These are phyloP conservation scores for Gallinago undulata DNA, from an alignment of 2,113 vertebrate species.

Conservation along the genomic window DNA sequence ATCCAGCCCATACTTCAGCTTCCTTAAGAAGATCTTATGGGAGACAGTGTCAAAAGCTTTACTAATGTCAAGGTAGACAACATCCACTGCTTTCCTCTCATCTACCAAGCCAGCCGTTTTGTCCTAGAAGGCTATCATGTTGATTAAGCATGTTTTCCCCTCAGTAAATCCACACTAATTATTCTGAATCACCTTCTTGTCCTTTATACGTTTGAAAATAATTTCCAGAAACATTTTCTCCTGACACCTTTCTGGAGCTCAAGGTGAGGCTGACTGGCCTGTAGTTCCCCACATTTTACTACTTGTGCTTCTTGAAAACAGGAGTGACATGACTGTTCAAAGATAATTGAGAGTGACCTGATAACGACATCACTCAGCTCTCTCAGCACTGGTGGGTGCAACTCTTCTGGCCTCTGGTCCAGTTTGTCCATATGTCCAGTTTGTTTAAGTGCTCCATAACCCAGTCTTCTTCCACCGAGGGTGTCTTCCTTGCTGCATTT, in stretches of 20 bases:
- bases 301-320: not conserved
- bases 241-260: not conserved
- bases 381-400: not conserved
- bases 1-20: not conserved
- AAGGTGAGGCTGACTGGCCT: not conserved
- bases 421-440: not conserved
- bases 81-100: not conserved
- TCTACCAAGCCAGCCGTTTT: not conserved
- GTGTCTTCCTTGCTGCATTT: not conserved
- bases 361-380: not conserved
- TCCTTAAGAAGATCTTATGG: not conserved
- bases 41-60: not conserved
- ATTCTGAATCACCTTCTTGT: not conserved
- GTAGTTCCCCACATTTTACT: not conserved
- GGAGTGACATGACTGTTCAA: not conserved
- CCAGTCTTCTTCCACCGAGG: not conserved
- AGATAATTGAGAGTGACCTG: not conserved
- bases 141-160: not conserved
- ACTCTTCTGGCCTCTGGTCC: not conserved
- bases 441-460: not conserved
- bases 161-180: not conserved
- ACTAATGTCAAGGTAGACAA: not conserved
- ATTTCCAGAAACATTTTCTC: not conserved
- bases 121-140: not conserved
- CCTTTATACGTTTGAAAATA: not conserved